Evolutionary conservation across 2,888 invertebrate species (phyloP), one percentile per base, ranked within the genome.

Genomic region (Parnassius apollo): DNA sequence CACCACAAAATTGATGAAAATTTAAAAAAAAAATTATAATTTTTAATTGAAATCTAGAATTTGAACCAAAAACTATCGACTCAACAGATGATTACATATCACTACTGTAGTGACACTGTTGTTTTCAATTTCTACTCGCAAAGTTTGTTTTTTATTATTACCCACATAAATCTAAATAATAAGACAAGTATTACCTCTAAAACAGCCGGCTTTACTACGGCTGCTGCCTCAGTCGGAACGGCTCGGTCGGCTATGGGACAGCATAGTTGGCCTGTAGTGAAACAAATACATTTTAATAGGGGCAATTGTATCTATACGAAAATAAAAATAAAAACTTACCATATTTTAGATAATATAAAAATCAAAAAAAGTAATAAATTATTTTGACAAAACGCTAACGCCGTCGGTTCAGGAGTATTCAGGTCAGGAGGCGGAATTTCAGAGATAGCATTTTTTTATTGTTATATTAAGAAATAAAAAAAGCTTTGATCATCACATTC

Each of bases 401-500:
- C 79, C 65, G 80, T 77, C 55, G 74, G 70, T 67, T 70, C 74
- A 67, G 83, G 84, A 76, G 69, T 81, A 65, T 83, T 76, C 68
- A 80, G 60, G 66, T 82, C 86, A 61, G 84, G 86, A 72, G 72
- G 78, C 80, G 75, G 84, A 77, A 86, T 78, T 71, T 86, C 89
- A 68, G 88, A 80, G 67, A 86, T 83, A 73, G 73, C 74, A 76
- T 66, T 66, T 53, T 48, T 62, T 9, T 11, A 18, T 55, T 58
- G 51, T 65, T 65, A 48, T 55, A 64, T 60, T 50, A 22, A 57
- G 44, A 46, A 57, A 55, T 22, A 52, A 51, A 49, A 48, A 50
- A 45, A 35, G 42, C 44, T 52, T 55, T 60, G n/a, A 35, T 11
- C 13, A 46, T 25, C 57, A 11, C 35, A 52, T 73, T 44, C 18